phyloP scores from a whole-genome alignment of 2,797 vertebrate genomes.

The Toxotes lorentzi region DNA sequence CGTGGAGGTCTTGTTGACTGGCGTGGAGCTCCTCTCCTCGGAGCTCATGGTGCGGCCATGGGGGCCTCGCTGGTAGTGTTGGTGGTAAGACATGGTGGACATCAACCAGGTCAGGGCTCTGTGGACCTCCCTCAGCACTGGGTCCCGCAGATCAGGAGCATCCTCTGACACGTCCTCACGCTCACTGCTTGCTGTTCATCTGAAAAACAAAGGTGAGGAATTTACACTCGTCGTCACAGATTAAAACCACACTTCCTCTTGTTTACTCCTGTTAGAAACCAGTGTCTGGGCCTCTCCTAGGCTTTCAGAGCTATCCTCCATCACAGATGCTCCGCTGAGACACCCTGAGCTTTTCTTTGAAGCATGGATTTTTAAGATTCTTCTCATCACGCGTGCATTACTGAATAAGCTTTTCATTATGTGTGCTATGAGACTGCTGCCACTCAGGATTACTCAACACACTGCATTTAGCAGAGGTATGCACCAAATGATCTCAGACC shows the following conservation, averaged over 20 bases:
- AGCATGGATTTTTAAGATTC: slow-evolving; percentile 43
- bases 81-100: slow-evolving; percentile 83
- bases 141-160: slow-evolving; percentile 61
- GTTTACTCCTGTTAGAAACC: slow-evolving; percentile 17
- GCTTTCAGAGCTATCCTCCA: slow-evolving; percentile 20
- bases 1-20: slow-evolving; percentile 91
- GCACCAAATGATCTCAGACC: slow-evolving; percentile 7
- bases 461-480: slow-evolving; percentile 4
- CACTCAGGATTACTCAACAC: slow-evolving; percentile 30
- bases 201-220: slow-evolving; percentile 65
- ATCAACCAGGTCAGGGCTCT: slow-evolving; percentile 28
- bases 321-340: slow-evolving; percentile 44
- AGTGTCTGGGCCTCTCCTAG: slow-evolving; percentile 7
- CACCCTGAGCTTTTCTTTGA: slow-evolving; percentile 48
- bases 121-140: slow-evolving; percentile 75
- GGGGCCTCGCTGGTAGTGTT: slow-evolving; percentile 79
- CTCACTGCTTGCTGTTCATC: slow-evolving; percentile 70
- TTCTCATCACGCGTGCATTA: slow-evolving; percentile 45
- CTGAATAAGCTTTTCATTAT: slow-evolving; percentile 53
- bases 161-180: slow-evolving; percentile 65
- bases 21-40: slow-evolving; percentile 91
- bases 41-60: slow-evolving; percentile 91
- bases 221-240: slow-evolving; percentile 12
- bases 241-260: slow-evolving; percentile 15
- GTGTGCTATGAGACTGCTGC: slow-evolving; percentile 35